Evolutionary conservation across 2,113 vertebrate species (phyloP).

Genomic region (Cricetomys ansorgei): DNA sequence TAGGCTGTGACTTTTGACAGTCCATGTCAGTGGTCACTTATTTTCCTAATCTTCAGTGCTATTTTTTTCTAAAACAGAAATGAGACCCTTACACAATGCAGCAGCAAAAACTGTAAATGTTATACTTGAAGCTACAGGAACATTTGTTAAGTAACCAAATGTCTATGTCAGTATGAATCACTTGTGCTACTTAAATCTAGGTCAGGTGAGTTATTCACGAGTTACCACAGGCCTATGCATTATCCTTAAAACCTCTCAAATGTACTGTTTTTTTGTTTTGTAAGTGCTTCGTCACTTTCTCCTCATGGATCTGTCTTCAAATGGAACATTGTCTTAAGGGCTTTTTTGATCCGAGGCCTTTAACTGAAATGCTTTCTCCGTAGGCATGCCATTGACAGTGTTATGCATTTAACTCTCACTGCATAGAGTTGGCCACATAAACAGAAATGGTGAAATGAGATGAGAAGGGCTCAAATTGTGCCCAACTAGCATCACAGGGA

Average conservation of each 20-base stretch:
- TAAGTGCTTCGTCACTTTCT: not conserved
- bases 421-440: not conserved
- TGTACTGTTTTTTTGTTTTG: not conserved
- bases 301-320: not conserved
- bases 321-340: not conserved
- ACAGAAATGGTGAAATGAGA: not conserved
- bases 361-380: not conserved
- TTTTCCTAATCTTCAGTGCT: not conserved
- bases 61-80: not conserved
- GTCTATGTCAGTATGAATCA: not conserved
- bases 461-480: not conserved
- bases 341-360: not conserved
- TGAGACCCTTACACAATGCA: not conserved
- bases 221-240: slow-evolving; percentile 20
- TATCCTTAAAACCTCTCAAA: slow-evolving; percentile 10
- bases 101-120: not conserved
- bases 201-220: slow-evolving; percentile 16
- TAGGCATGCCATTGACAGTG: not conserved
- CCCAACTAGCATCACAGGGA: not conserved
- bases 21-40: not conserved
- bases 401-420: not conserved
- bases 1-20: not conserved
- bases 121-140: not conserved
- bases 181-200: slow-evolving; percentile 51
- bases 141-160: not conserved